Evolutionary conservation across 2,113 vertebrate species (phyloP), one percentile per base, ranked within the genome.

Genomic region (Cavia porcellus): DNA sequence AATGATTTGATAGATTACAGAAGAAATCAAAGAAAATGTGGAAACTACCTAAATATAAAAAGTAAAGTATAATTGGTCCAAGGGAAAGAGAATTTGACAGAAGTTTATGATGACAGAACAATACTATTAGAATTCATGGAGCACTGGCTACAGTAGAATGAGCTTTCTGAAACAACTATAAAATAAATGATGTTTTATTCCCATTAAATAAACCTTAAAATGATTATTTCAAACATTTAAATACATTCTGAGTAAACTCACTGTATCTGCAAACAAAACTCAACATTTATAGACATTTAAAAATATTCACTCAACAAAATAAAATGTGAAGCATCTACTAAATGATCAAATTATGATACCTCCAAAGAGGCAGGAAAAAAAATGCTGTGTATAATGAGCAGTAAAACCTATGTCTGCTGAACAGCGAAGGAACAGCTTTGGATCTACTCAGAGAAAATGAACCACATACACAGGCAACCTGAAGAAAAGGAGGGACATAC

Each of bases 11-110:
- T 25, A 50, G 20, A 14, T 85, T 75, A 61, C 28, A 79, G 52
- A 89, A 92, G 38, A 83, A 88, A 88, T 64, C 45, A 42, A 70
- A 70, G 68, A 70, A 66, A 90, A 80, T 79, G 38, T 28, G 42
- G 28, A 75, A 75, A 75, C 5, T 28, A 13, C 5, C 22, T 75
- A n/a, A n/a, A n/a, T 70, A 70, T 70, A 70, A n/a, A 70, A n/a
- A 70, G 35, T 8, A 70, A 74, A 4, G 57, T 75, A 50, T 77
- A 52, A 45, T 50, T 79, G 61, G 17, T 72, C 5, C 35, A 70
- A 61, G 14, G 35, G 20, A 80, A 13, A 70, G 20, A 11, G 45
- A n/a, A 75, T 30, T 91, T 14, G 38, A 45, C 25, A 70, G 2
- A 93, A 62, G 47, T 42, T 19, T 55, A 62, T 45, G 50, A 72